phyloP scores from a whole-genome alignment of 2,113 vertebrate genomes.

The Romanogobio albipinnatus region DNA sequence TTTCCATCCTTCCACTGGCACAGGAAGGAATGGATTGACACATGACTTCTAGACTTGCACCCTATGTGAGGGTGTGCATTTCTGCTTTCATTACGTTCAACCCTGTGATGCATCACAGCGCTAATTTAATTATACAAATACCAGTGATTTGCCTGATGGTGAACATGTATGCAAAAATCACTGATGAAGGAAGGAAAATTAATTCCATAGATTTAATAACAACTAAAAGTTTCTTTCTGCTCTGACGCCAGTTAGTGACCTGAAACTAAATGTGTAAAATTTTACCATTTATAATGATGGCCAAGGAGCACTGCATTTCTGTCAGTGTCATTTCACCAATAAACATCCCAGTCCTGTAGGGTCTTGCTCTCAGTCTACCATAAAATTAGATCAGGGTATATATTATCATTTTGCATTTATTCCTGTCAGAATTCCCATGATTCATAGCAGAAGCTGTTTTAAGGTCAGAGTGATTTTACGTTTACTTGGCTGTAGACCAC shows the following conservation, averaged over 20 bases:
- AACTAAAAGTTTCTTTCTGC: not conserved
- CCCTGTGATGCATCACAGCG: not conserved
- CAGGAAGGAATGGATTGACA: no score
- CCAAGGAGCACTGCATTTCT: not conserved
- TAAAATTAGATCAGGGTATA: slow-evolving; percentile 6
- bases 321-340: slow-evolving; percentile 6
- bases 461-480: not conserved
- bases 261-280: slow-evolving; percentile 1
- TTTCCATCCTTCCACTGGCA: no score
- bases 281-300: not conserved
- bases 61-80: no score
- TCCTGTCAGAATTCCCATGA: slow-evolving; percentile 15
- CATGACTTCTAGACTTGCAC: no score
- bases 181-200: not conserved
- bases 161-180: not conserved
- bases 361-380: slow-evolving; percentile 25
- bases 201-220: not conserved
- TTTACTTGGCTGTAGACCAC: not conserved
- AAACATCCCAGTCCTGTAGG: not conserved
- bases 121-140: not conserved
- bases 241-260: slow-evolving; percentile 3
- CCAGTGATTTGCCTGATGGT: not conserved
- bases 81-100: not conserved
- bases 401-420: not conserved
- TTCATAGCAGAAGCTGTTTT: slow-evolving; percentile 3